Conservation (phyloP, 1,140 invertebrate species). For the Hyposmocoma kahamanoa region DNA sequence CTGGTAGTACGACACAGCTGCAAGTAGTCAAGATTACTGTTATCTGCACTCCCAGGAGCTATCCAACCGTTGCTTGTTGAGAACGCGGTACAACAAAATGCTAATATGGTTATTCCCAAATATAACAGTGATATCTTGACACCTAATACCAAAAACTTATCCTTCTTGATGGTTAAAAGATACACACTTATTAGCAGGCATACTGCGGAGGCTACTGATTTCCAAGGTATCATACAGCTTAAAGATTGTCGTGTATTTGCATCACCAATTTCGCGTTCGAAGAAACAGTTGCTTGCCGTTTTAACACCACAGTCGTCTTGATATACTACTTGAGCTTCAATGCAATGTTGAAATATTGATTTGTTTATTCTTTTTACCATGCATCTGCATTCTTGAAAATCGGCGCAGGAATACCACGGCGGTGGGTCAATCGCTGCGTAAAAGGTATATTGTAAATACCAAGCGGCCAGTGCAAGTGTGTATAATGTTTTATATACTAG, state of each 20-base stretch:
- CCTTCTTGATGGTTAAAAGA: constrained; percentile 40
- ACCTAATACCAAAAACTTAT: constrained; percentile 36
- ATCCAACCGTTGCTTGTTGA: constrained; percentile 51
- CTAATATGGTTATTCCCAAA: constrained; percentile 33
- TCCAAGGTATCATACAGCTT: constrained; percentile 36
- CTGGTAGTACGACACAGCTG: constrained; percentile 25
- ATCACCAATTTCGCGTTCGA: constrained; percentile 42
- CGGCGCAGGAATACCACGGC: constrained; percentile 51
- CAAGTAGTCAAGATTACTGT: too few species aligned
- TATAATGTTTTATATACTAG: constrained; percentile 41
- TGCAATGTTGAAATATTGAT: constrained; percentile 52
- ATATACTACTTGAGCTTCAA: constrained; percentile 45
- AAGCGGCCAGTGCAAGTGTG: constrained; percentile 39
- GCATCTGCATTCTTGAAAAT: constrained; percentile 36
- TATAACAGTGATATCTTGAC: constrained; percentile 32
- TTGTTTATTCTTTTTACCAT: constrained; percentile 53
- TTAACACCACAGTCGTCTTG: constrained; percentile 49
- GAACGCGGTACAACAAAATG: constrained; percentile 45
- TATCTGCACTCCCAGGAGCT: constrained; percentile 29
- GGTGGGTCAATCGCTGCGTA: constrained; percentile 40
- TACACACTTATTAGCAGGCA: constrained; percentile 25
- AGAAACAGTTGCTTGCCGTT: constrained; percentile 51
- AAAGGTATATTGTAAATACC: constrained; percentile 57
- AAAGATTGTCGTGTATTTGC: constrained; percentile 31
- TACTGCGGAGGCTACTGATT: constrained; percentile 27